Evolutionary conservation across 2,797 vertebrate species (phyloP).

Genomic region (Todus mexicanus): DNA sequence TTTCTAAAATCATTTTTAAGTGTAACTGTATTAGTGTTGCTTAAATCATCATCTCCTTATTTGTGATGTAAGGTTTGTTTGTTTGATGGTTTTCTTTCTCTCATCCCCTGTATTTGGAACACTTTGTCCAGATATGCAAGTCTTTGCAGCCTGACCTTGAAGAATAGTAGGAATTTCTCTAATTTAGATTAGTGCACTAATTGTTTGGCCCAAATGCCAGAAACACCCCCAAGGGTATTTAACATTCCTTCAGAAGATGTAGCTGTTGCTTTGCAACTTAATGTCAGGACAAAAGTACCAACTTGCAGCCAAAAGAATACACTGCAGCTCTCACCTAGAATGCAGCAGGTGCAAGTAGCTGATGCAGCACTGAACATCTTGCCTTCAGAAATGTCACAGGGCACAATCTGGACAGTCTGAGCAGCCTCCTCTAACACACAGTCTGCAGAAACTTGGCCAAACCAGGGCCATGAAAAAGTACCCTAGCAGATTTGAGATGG

Average conservation of each 20-base stretch:
- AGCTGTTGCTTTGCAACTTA: background rate
- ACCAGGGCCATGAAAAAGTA: background rate
- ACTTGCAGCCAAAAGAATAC: background rate
- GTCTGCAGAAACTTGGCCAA: background rate
- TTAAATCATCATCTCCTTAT: background rate
- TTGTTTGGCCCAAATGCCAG: conserved; percentile 38
- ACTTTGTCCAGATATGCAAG: conserved; percentile 49
- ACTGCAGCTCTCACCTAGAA: background rate
- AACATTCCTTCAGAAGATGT: background rate
- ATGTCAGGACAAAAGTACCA: background rate
- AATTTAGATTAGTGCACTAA: conserved; percentile 61
- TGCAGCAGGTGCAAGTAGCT: background rate
- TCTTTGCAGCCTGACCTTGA: conserved; percentile 49
- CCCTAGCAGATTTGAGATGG: background rate
- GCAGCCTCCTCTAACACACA: background rate
- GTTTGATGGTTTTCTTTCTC: background rate
- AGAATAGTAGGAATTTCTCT: conserved; percentile 40
- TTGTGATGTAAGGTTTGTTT: background rate
- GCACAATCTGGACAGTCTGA: background rate
- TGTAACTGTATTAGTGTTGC: background rate
- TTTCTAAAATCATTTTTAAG: background rate
- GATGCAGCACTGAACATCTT: background rate
- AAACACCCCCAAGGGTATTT: conserved; percentile 6
- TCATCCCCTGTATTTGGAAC: background rate
- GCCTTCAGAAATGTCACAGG: background rate